phyloP scores from a whole-genome alignment of 2,888 invertebrate genomes.

The Noctua janthe region DNA sequence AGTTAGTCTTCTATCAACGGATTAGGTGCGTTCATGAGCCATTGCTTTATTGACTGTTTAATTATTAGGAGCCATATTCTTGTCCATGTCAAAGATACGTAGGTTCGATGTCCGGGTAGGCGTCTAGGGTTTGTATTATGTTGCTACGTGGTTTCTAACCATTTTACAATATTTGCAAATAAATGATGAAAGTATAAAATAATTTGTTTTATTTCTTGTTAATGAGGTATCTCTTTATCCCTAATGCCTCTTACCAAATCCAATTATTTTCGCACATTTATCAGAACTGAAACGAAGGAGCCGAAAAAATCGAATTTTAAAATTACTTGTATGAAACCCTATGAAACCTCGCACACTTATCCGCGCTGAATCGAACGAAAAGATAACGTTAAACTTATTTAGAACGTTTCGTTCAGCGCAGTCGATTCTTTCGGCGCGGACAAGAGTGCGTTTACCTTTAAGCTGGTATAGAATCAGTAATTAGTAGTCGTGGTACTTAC shows the following conservation, averaged over 20 bases:
- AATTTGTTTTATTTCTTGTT: constrained; percentile 4
- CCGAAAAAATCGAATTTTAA: not conserved
- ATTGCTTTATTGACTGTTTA: constrained; percentile 31
- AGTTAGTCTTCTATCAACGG: not conserved
- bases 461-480: not conserved
- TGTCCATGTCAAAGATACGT: constrained; percentile 33
- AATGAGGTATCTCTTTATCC: not conserved
- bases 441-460: not conserved
- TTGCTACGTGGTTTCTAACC: constrained; percentile 56
- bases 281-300: not conserved
- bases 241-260: not conserved
- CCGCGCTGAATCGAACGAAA: not conserved
- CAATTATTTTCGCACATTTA: not conserved
- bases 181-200: constrained; percentile 47
- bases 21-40: not conserved
- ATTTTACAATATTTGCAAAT: constrained; percentile 66
- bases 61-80: constrained; percentile 33
- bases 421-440: not conserved
- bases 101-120: constrained; percentile 42
- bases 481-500: no score
- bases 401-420: not conserved
- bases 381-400: not conserved
- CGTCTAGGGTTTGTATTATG: constrained; percentile 39
- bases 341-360: not conserved
- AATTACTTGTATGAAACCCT: not conserved